A percentile compares a stretch with the other conserved stretches of the same genome.
Conservation (phyloP, 2,888 invertebrate species). For the Rapana venosa region DNA sequence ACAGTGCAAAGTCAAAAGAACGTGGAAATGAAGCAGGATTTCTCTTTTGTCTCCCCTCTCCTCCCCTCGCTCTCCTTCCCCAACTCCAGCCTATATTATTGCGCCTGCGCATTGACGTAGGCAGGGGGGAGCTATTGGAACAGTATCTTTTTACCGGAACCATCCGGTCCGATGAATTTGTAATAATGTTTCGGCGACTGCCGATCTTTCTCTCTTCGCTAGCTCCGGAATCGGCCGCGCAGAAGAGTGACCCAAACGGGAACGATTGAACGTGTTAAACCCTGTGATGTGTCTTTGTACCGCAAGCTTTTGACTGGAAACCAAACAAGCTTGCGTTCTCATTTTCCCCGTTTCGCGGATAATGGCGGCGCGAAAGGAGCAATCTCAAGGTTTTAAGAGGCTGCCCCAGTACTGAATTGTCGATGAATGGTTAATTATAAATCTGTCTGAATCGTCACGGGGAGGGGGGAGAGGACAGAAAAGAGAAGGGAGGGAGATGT, state of each 20-base stretch:
- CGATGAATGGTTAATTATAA: not conserved
- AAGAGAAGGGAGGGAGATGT: too few relatives aligned
- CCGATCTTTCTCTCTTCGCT: not conserved
- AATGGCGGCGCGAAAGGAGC: too few relatives aligned
- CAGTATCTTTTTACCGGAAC: conserved; percentile 21
- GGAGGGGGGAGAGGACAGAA: too few relatives aligned
- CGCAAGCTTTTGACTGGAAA: not conserved
- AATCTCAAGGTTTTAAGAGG: too few relatives aligned
- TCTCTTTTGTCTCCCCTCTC: conserved; percentile 22
- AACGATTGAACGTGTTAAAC: not conserved
- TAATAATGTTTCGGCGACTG: conserved; percentile 11
- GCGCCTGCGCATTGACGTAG: not conserved
- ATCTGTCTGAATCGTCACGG: not conserved
- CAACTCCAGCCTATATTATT: not conserved
- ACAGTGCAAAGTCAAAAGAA: conserved; percentile 5
- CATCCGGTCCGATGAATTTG: conserved; percentile 31
- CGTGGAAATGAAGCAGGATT: conserved; percentile 19
- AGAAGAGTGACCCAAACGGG: conserved; percentile 8
- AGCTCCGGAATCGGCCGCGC: not conserved
- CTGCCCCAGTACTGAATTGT: not conserved
- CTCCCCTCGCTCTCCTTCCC: not conserved
- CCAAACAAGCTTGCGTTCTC: not conserved
- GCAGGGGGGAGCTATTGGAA: not conserved
- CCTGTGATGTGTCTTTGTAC: not conserved
- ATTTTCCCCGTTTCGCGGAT: too few relatives aligned